Evolutionary conservation across 1,140 invertebrate genomes (phyloP), one percentile per base, ranked within the genome.

Genomic region (Sycophaga agraensis): DNA sequence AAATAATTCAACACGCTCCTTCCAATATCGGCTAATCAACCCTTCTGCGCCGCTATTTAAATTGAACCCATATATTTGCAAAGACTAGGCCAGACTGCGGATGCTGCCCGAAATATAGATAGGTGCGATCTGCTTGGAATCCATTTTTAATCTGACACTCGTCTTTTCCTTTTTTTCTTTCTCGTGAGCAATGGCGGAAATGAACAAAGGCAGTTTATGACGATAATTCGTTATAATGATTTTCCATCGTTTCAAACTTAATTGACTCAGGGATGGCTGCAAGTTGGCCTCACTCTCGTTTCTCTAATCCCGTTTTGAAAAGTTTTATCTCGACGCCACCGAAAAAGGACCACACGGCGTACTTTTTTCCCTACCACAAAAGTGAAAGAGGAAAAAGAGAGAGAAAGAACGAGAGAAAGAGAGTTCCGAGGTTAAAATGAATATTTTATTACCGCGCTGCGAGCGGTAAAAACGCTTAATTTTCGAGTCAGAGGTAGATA

Each of bases 391-490:
- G 21, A 19, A 42, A 19, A 42, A 5, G 37, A 39, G 37, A 39
- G 37, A 39, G 37, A 8, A n/a, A 39, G 37, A 39, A n/a, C 12
- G 37, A 14, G n/a, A n/a, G n/a, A n/a, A n/a, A n/a, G n/a, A n/a
- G n/a, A n/a, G n/a, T n/a, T n/a, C n/a, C n/a, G n/a, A n/a, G n/a
- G n/a, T n/a, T n/a, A n/a, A n/a, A 63, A 57, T 51, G 60, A 63
- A 63, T 63, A 63, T 63, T 63, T 63, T 63, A 63, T 63, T 49
- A 21, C 42, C 42, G 1, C 19, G 37, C 16, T 2, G 34, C 16
- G 43, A 12, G 7, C 19, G 42, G 22, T 53, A 62, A 62, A 62
- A 62, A 62, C 59, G 59, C 60, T 63, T 63, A 63, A 63, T 63
- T 62, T 57, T 61, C 59, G 59, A 48, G 4, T 34, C 19, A 7